These are phyloP conservation scores for Teleogryllus occipitalis DNA, from an alignment of 1,140 invertebrate genomes.

Conservation along the genomic window DNA sequence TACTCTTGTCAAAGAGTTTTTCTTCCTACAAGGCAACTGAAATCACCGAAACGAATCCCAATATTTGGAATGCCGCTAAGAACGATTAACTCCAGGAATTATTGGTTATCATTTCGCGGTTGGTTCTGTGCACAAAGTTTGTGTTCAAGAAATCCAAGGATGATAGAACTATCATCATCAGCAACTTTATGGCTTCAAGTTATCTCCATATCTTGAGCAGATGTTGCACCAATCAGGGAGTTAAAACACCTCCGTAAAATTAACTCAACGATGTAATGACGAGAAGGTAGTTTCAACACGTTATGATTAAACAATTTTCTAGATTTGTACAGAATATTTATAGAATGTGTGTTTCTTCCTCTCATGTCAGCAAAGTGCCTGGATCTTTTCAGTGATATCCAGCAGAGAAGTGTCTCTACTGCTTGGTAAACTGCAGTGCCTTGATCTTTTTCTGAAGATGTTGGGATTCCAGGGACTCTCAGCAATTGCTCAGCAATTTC, in stretches of 20 bases:
- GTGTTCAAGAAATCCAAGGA: conserved; percentile 13
- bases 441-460: too few relatives aligned
- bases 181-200: conserved; percentile 18
- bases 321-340: too few relatives aligned
- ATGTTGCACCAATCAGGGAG: conserved; percentile 13
- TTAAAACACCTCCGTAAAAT: conserved; percentile 22
- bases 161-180: conserved; percentile 12
- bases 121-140: conserved; percentile 11
- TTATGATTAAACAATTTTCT: too few relatives aligned
- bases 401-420: too few relatives aligned
- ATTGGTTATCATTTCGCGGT: conserved; percentile 33
- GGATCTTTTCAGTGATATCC: too few relatives aligned
- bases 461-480: too few relatives aligned
- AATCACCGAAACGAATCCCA: conserved; percentile 32
- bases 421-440: too few relatives aligned
- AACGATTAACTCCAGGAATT: conserved; percentile 37
- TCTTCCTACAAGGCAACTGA: conserved; percentile 27
- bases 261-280: conserved; percentile 26
- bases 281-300: conserved; percentile 23
- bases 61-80: conserved; percentile 29
- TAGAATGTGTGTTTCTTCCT: too few relatives aligned
- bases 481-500: too few relatives aligned
- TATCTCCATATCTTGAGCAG: conserved; percentile 23
- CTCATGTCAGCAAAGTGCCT: too few relatives aligned
- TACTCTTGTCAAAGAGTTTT: conserved; percentile 27